Conservation (phyloP, 1,140 invertebrate species). For the Diplogasteroides magnus region DNA sequence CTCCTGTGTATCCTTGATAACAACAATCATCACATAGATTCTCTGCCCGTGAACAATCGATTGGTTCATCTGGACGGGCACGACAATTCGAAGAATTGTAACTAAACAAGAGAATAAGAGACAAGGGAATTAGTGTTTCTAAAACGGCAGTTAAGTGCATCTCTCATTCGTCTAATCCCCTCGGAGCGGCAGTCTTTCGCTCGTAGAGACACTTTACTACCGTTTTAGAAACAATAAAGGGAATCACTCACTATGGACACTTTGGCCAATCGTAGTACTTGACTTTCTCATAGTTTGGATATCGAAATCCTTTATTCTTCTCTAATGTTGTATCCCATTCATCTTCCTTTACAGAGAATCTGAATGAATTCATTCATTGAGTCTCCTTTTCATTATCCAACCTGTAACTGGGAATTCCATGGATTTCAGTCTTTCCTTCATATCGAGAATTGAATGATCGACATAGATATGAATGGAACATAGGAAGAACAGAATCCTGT, state of each 20-base stretch:
- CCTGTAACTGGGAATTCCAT: background rate
- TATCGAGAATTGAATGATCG: background rate
- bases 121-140: too few relatives aligned
- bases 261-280: background rate
- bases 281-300: background rate
- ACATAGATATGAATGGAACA: background rate
- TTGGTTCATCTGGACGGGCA: background rate
- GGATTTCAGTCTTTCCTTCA: background rate
- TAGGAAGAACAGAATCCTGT: background rate
- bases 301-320: background rate
- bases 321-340: background rate
- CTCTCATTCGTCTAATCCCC: background rate
- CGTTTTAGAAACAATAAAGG: too few relatives aligned
- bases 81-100: background rate
- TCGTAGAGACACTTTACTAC: too few relatives aligned
- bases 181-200: too few relatives aligned
- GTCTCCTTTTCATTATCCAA: background rate
- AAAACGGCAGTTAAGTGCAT: too few relatives aligned
- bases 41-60: background rate
- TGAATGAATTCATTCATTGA: background rate
- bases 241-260: background rate
- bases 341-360: background rate
- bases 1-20: background rate
- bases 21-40: background rate
- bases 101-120: too few relatives aligned